Evolutionary conservation across 2,113 vertebrate genomes (phyloP), one percentile per base, ranked within the genome.

Genomic region (Neomonachus schauinslandi): DNA sequence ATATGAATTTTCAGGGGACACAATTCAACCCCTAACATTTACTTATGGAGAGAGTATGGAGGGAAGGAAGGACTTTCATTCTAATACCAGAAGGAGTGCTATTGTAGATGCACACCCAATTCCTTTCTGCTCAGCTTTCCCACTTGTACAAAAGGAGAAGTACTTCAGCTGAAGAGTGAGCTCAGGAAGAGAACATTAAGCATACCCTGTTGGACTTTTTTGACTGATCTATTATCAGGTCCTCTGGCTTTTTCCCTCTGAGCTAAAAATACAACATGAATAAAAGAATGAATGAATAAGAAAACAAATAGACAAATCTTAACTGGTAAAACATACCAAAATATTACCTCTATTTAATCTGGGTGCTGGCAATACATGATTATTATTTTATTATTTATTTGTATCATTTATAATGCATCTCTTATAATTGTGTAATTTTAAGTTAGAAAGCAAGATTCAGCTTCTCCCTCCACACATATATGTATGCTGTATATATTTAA

Each of bases 101-200:
- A 22, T 2, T 24, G 36, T 6, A 39, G 36, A 59, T 42, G 4
- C 7, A 10, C 0, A 6, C 2, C 10, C 10, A 57, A 22, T 55
- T 19, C 22, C 7, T 46, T 53, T 67, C 53, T 86, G 2, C 22
- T 90, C 2, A 80, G n/a, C 63, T 81, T 55, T 9, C 21, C 76
- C 24, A 76, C 4, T 22, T 77, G 26, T n/a, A 2, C 8, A 55
- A 36, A 51, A 83, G 24, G 19, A 39, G 5, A 36, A 13, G 16
- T 28, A 24, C 57, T 18, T 39, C 11, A 59, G 31, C 19, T 39
- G 18, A 83, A 57, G 13, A n/a, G 22, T 36, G 63, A 57, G 31
- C 85, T 69, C 74, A 71, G 36, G 36, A 59, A 59, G 1, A 76
- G 26, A 77, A 55, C 5, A 15, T 15, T 53, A 76, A 65, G 46